Base-by-base conservation (phyloP, 2,113 vertebrate genomes). In the Phylloscopus trochiloides region DNA sequence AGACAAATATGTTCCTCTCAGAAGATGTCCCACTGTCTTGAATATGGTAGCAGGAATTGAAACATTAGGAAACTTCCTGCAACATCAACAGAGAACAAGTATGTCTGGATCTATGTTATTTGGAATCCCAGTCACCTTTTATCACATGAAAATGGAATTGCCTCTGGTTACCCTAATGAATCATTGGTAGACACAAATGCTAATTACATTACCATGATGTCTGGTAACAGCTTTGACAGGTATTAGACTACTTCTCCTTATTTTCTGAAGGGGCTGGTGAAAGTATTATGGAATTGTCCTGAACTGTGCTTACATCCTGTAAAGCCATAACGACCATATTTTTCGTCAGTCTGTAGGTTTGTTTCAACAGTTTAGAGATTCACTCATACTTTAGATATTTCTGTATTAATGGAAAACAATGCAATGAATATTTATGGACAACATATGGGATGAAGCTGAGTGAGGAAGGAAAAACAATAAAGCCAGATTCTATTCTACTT, bases 161-260 rank as follows among this genome's bases (percentile, higher is more conserved):
- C 10, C 10, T 48, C 15, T 9, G 6, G 40, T 55, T 80, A 26
- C 31, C 8, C 25, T 28, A 25, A 52, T n/a, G 5, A n/a, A 24
- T 29, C 5, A 28, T 1, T 61, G 34, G 16, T 52, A 58, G 43
- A 25, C 8, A 75, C 13, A 84, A 68, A 80, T 55, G 17, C 4
- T 68, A 31, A 50, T 86, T 75, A 40, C 8, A 12, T 36, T 67
- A 29, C 17, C 4, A 12, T 47, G 31, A 36, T 0, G 0, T 36
- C 6, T 16, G 19, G 19, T 45, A 63, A 45, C 25, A 82, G 7
- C 14, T 71, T 55, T 47, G 32, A 43, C 25, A 51, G 15, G 8
- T 32, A 71, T n/a, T 24, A 43, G 17, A 22, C 6, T 66, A 19
- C 4, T 75, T 79, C 47, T 32, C 11, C 13, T 42, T 84, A 10